Base-by-base conservation (phyloP, 2,113 vertebrate species). In the Pavo muticus region DNA sequence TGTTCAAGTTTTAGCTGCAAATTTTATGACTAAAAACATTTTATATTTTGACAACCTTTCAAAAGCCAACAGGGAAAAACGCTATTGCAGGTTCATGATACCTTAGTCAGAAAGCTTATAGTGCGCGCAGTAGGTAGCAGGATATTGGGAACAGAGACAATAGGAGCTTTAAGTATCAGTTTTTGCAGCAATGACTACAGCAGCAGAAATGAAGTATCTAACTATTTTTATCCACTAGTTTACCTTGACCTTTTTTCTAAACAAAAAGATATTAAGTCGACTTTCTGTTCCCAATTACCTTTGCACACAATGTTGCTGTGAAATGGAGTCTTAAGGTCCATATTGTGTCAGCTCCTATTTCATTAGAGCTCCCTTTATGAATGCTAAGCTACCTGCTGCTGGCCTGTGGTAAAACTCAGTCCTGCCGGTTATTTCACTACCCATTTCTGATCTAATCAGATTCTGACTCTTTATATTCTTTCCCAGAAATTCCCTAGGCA, bases 401-500 rank as follows among this genome's bases (percentile, higher is more conserved):
- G 52, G 85, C 57, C 40, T 94, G 77, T 91, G 72, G 85, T 92
- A 95, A 92, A 95, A 61, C 67, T 94, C 74, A n/a, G 74, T 89
- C 54, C 65, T 88, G 57, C 20, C 0, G 0, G 25, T 95, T 95
- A 95, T 95, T 94, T 94, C 88, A 95, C 95, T 95, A 96, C 23
- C 65, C 44, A 35, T 93, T 95, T 94, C 78, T 88, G 71, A 83
- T 92, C 76, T 95, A 95, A 95, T 96, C 85, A 71, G n/a, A 64
- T 94, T 93, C 68, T 94, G 52, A 77, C 12, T 87, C 78, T 84
- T 87, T 72, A 63, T 82, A 68, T 73, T 45, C 75, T 83, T 94
- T 90, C 79, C 72, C 79, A 95, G 94, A 95, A 93, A 86, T 61
- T 90, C 65, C 52, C 82, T 64, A 56, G 60, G 89, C 82, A 91